phyloP scores from a whole-genome alignment of 2,888 invertebrate genomes.

The Micoletzkya japonica region DNA sequence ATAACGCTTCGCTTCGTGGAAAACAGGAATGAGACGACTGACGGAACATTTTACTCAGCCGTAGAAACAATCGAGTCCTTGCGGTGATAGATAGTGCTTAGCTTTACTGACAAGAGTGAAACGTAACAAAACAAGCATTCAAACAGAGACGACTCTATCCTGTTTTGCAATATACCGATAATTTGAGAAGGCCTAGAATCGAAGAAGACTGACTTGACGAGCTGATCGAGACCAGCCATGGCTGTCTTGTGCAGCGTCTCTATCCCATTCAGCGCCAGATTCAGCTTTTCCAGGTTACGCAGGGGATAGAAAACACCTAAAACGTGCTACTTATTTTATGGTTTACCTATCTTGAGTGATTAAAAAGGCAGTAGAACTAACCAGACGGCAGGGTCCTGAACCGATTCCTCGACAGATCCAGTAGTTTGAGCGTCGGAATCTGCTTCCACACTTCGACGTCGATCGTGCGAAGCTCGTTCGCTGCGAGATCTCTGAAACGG shows the following conservation, averaged over 20 bases:
- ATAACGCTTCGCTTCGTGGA: no score
- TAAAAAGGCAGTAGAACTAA: background rate
- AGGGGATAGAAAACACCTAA: slow-evolving; percentile 26
- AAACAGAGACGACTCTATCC: no score
- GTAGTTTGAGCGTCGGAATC: background rate
- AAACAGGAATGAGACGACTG: no score
- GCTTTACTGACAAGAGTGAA: no score
- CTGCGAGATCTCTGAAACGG: slow-evolving; percentile 15
- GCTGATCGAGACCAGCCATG: slow-evolving; percentile 26
- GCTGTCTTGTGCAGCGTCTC: slow-evolving; percentile 26
- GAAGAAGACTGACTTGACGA: background rate
- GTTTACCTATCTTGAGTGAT: background rate
- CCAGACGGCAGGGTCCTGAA: slow-evolving; percentile 22
- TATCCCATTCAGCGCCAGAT: slow-evolving; percentile 16
- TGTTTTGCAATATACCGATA: no score
- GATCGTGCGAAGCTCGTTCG: slow-evolving; percentile 3
- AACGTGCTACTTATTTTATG: background rate
- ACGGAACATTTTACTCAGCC: no score
- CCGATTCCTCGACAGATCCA: slow-evolving; percentile 25
- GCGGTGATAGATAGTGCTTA: no score
- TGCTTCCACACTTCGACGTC: slow-evolving; percentile 13
- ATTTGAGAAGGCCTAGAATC: no score
- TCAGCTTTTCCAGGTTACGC: slow-evolving; percentile 9
- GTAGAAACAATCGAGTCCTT: no score
- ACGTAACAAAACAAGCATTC: no score